Evolutionary conservation across 2,888 invertebrate genomes (phyloP), one percentile per base, ranked within the genome.

Genomic region (Dasypogon diadema): DNA sequence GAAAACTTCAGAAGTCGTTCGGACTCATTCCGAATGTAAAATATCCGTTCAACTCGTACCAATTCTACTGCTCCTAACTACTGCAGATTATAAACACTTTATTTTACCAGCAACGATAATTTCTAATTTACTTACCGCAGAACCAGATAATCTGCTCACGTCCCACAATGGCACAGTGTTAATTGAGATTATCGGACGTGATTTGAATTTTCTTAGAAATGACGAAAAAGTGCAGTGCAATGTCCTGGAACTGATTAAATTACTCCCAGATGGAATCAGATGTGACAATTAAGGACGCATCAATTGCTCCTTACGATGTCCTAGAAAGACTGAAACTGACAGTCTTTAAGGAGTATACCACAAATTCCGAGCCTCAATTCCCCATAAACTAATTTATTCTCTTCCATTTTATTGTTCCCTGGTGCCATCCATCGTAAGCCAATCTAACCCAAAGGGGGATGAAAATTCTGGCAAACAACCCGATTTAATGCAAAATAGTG

Each of bases 141-240:
- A 34, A 60, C 60, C 12, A 60, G 60, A 60, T 60, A 60, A 37
- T 60, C 60, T 60, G 60, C 60, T 60, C 60, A 60, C 60, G 60
- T 60, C 16, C 60, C 16, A 60, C 60, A 60, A 60, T 60, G 60
- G 60, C n/a, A 37, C 60, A 10, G 60, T 60, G 60, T 60, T 60
- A 60, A 60, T 60, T 60, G 60, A 60, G 60, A 60, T 60, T 60
- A 60, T 60, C 60, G 60, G 60, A 60, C 60, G 60, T 60, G 60
- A 60, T 60, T 60, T 60, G 60, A 60, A 60, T 60, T 37, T 37
- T 26, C 34, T 18, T 37, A 37, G 18, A 34, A 42, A 60, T 60
- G 60, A 60, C 60, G 60, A 60, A 60, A 60, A 60, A 60, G 60
- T 60, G 60, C 60, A 60, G 60, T 60, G 37, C 60, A 60, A 34